Evolutionary conservation across 1,140 invertebrate genomes (phyloP).

Genomic region (Neodiprion pinetum): DNA sequence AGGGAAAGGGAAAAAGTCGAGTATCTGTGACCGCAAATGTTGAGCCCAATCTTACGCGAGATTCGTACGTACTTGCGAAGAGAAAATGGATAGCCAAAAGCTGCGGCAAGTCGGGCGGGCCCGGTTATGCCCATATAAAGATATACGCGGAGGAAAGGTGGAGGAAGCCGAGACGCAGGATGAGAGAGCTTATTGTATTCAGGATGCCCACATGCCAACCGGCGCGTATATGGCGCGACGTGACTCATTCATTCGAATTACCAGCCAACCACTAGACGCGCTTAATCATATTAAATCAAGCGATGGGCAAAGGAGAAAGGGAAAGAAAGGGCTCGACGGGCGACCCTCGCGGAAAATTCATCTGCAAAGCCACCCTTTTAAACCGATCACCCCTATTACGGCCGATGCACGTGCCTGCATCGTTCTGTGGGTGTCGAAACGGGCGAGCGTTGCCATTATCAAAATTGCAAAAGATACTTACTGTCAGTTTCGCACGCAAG

Average conservation of each 20-base stretch:
- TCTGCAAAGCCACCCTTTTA: not conserved
- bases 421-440: not conserved
- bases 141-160: not conserved
- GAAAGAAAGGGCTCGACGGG: not conserved
- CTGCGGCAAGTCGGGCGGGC: not conserved
- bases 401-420: not conserved
- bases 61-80: not conserved
- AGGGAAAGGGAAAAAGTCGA: too few species aligned
- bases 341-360: not conserved
- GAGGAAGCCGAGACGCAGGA: not conserved
- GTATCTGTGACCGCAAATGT: too few species aligned
- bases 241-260: not conserved
- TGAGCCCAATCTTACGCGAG: not conserved
- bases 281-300: constrained; percentile 4
- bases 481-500: not conserved
- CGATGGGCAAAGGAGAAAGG: not conserved
- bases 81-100: not conserved
- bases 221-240: not conserved
- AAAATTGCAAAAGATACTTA: not conserved
- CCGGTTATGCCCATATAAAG: constrained; percentile 1
- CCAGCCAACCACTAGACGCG: constrained; percentile 3
- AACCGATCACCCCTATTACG: not conserved
- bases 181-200: constrained; percentile 3
- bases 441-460: not conserved
- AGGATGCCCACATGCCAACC: not conserved